phyloP scores from a whole-genome alignment of 2,888 invertebrate species.

The Branchinecta sandiegonensis region DNA sequence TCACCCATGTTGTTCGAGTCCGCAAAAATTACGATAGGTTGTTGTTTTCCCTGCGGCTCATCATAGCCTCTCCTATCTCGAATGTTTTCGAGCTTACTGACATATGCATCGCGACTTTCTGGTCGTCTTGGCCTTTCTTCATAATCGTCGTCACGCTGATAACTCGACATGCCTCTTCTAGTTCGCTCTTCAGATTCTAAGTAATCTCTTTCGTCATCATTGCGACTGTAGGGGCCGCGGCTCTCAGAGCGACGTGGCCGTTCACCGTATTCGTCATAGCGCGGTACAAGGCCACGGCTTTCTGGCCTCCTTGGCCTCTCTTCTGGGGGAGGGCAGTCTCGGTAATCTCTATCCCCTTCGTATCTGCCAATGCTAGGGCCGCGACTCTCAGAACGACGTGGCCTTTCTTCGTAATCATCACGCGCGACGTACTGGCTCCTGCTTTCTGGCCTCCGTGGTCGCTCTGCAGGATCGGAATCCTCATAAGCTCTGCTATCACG shows the following conservation, averaged over 20 bases:
- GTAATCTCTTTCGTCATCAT: neutral
- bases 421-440: neutral
- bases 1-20: slow-evolving; percentile 26
- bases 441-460: neutral
- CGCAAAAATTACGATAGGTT: slow-evolving; percentile 17
- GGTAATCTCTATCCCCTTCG: neutral
- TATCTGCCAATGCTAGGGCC: neutral
- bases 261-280: neutral
- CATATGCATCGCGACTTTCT: neutral
- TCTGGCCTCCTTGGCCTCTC: neutral
- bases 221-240: neutral
- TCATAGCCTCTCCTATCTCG: neutral
- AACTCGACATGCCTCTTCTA: neutral
- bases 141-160: neutral
- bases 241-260: slow-evolving; percentile 12
- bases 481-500: neutral
- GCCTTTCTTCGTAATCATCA: neutral
- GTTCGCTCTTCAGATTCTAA: neutral
- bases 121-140: neutral
- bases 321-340: neutral
- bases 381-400: neutral
- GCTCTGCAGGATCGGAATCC: neutral
- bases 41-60: slow-evolving; percentile 7
- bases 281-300: slow-evolving; percentile 7
- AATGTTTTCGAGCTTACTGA: neutral